Evolutionary conservation across 2,797 vertebrate genomes (phyloP).

Genomic region (Corythornis leucogaster): DNA sequence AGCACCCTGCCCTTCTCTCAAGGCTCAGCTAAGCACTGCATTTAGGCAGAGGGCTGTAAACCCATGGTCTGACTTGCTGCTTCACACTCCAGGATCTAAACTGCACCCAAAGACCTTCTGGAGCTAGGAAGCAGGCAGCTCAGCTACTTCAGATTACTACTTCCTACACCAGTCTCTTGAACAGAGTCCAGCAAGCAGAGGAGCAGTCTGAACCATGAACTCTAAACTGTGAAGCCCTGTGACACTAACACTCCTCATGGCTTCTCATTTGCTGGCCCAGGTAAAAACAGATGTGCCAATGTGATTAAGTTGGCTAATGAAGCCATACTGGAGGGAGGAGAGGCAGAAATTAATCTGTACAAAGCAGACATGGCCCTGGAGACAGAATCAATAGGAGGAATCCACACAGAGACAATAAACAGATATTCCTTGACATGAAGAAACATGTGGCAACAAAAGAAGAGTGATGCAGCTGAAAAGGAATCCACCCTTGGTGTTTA

Average conservation of each 20-base stretch:
- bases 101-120: background rate
- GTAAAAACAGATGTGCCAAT: background rate
- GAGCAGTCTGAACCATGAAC: background rate
- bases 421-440: conserved; percentile 23
- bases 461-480: conserved; percentile 44
- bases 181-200: background rate
- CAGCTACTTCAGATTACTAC: background rate
- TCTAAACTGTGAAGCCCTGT: background rate
- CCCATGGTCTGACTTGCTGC: background rate
- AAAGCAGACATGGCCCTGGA: background rate
- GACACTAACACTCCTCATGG: background rate
- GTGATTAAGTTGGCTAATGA: background rate
- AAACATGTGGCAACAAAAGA: conserved; percentile 32
- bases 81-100: background rate
- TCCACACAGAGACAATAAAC: background rate
- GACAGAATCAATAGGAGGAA: conserved; percentile 8
- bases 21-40: background rate
- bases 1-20: background rate
- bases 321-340: background rate
- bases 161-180: fast-evolving
- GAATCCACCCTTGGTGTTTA: conserved; percentile 45
- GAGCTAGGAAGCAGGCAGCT: background rate
- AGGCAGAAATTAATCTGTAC: background rate
- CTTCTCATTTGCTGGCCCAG: background rate
- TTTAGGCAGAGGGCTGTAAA: background rate